Percentiles rank a stretch among this genome's conserved stretches.
These are phyloP conservation scores for Psococerastis gibbosa DNA, from an alignment of 2,888 invertebrate species.

Conservation along the genomic window DNA sequence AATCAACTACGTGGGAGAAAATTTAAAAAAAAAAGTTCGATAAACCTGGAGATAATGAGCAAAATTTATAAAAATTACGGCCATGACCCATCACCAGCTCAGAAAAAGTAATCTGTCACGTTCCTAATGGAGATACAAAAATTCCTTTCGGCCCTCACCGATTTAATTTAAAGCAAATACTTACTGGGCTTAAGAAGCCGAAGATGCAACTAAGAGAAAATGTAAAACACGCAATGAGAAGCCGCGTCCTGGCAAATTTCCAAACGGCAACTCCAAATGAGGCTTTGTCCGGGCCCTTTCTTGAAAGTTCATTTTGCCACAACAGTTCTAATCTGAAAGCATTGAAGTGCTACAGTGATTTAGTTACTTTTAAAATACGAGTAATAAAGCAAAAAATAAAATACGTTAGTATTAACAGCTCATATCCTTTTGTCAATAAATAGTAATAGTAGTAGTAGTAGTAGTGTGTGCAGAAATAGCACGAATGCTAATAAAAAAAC, in stretches of 20 bases:
- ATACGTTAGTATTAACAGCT: not conserved
- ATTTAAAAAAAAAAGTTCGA: too few relatives aligned
- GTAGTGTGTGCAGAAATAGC: too few relatives aligned
- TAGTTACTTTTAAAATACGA: not conserved
- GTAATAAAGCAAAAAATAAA: not conserved
- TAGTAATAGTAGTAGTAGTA: slow-evolving; percentile 12
- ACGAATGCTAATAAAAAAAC: too few relatives aligned
- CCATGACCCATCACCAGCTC: too few relatives aligned
- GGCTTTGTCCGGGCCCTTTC: slow-evolving; percentile 27
- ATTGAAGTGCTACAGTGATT: not conserved
- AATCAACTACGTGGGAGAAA: too few relatives aligned
- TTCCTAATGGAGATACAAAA: too few relatives aligned
- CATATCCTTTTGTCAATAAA: not conserved
- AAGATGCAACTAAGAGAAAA: slow-evolving; percentile 25
- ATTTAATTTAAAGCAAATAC: too few relatives aligned
- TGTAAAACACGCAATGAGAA: slow-evolving; percentile 26
- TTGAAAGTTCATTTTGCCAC: slow-evolving; percentile 31
- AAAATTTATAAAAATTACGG: too few relatives aligned
- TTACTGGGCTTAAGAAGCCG: slow-evolving; percentile 33
- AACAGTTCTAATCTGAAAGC: slow-evolving; percentile 29
- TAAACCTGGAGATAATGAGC: too few relatives aligned
- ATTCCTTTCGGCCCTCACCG: too few relatives aligned
- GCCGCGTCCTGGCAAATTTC: slow-evolving; percentile 29
- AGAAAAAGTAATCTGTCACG: too few relatives aligned
- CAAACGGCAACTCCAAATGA: slow-evolving; percentile 29